These are phyloP conservation scores for Odontothrips loti DNA, from an alignment of 2,888 invertebrate species.

Conservation along the genomic window DNA sequence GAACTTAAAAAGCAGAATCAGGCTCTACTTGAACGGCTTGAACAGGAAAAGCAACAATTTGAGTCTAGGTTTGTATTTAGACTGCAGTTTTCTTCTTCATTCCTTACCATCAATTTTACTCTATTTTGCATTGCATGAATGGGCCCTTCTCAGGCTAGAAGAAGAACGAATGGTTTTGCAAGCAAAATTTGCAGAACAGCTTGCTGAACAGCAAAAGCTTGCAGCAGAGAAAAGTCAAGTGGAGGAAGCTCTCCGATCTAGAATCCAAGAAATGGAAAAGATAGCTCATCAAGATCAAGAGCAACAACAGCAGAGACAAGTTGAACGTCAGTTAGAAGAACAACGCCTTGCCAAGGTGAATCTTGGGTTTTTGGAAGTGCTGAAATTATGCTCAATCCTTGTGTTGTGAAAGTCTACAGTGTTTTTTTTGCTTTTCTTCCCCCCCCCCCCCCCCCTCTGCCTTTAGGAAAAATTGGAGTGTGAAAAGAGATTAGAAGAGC, in stretches of 20 bases:
- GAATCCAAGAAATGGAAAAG: neutral
- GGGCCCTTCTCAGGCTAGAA: neutral
- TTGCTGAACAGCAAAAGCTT: neutral
- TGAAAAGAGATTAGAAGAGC: conserved; percentile 44
- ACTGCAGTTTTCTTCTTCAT: neutral
- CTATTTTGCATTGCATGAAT: neutral
- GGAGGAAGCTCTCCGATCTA: neutral
- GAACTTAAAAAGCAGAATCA: neutral
- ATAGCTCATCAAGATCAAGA: neutral
- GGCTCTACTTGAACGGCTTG: neutral
- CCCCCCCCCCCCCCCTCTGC: conserved; percentile 29
- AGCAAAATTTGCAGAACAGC: neutral
- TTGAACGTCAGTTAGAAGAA: neutral
- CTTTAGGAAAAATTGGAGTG: conserved; percentile 49
- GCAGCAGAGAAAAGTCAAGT: neutral
- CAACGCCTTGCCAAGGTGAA: neutral
- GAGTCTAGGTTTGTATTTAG: neutral
- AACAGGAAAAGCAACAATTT: neutral
- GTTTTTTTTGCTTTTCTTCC: neutral
- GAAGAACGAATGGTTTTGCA: neutral
- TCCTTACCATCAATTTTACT: neutral
- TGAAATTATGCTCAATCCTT: neutral
- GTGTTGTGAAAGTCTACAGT: too few species aligned
- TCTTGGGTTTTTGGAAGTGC: neutral
- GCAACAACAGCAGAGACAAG: neutral